Conservation (phyloP, 2,797 vertebrate genomes). For the Gobio occitaniae region DNA sequence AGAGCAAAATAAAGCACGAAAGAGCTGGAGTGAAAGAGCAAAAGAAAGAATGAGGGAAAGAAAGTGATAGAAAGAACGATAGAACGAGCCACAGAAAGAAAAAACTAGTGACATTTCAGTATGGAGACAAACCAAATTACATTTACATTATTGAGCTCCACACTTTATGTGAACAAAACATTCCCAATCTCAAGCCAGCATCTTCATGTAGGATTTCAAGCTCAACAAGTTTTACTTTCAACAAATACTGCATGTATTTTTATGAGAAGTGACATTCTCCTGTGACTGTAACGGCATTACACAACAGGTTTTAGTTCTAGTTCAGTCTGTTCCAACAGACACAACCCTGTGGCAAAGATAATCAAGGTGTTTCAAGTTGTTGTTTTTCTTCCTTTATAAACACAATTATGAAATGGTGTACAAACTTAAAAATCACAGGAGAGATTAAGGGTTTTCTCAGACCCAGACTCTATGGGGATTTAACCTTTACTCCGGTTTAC, state of each 20-base stretch:
- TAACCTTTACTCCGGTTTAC: constrained; percentile 67
- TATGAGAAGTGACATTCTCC: constrained; percentile 5
- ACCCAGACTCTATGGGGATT: constrained; percentile 58
- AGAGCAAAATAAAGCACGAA: too few relatives aligned
- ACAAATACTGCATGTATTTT: not conserved
- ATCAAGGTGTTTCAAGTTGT: constrained; percentile 44
- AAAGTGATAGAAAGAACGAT: too few relatives aligned
- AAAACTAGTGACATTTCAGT: too few relatives aligned
- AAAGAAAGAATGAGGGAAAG: too few relatives aligned
- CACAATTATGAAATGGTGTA: constrained; percentile 48
- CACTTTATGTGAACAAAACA: not conserved
- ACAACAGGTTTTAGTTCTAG: constrained; percentile 42
- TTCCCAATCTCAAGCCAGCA: not conserved
- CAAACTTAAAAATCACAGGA: constrained; percentile 37
- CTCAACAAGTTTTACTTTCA: not conserved
- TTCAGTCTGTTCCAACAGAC: constrained; percentile 19
- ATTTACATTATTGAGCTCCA: too few relatives aligned
- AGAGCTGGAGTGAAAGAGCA: too few relatives aligned
- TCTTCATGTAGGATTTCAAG: constrained; percentile 26
- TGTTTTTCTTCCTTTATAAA: constrained; percentile 53
- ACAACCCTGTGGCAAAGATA: constrained; percentile 42
- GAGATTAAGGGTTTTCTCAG: constrained; percentile 56
- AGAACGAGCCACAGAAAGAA: too few relatives aligned
- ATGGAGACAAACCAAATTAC: too few relatives aligned
- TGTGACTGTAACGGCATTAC: constrained; percentile 23